Evolutionary conservation across 2,797 vertebrate genomes (phyloP).

Genomic region (Aselliscus stoliczkanus): DNA sequence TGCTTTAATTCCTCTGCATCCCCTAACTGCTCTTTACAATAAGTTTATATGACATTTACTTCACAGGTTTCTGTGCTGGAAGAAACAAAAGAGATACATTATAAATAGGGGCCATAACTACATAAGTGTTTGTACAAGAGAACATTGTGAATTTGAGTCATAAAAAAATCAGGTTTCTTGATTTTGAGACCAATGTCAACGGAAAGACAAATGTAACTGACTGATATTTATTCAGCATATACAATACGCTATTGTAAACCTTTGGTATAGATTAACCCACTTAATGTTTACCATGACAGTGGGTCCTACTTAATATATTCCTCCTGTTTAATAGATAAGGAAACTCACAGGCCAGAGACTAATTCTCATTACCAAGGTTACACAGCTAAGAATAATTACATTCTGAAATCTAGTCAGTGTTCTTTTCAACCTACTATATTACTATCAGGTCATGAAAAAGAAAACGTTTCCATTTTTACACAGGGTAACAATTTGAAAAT

Average conservation of each 20-base stretch:
- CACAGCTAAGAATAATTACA: not conserved
- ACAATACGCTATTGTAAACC: not conserved
- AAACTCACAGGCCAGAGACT: not conserved
- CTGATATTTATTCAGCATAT: not conserved
- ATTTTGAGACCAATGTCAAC: not conserved
- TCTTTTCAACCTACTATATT: not conserved
- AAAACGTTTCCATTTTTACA: not conserved
- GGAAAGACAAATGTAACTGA: not conserved
- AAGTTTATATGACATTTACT: not conserved
- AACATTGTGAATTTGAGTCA: not conserved
- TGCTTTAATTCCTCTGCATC: not conserved
- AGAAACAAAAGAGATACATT: not conserved
- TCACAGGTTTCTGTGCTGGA: not conserved
- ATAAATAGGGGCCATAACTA: not conserved
- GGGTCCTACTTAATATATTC: not conserved
- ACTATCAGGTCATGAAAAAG: not conserved
- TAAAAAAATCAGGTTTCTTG: not conserved
- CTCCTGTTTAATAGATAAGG: not conserved
- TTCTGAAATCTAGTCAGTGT: not conserved
- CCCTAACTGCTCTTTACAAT: not conserved
- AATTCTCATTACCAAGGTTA: not conserved
- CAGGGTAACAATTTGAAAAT: not conserved
- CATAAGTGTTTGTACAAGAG: not conserved
- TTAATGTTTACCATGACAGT: not conserved
- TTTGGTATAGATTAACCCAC: not conserved